Evolutionary conservation across 2,888 invertebrate species (phyloP).

Genomic region (Iselma pallidipennis): DNA sequence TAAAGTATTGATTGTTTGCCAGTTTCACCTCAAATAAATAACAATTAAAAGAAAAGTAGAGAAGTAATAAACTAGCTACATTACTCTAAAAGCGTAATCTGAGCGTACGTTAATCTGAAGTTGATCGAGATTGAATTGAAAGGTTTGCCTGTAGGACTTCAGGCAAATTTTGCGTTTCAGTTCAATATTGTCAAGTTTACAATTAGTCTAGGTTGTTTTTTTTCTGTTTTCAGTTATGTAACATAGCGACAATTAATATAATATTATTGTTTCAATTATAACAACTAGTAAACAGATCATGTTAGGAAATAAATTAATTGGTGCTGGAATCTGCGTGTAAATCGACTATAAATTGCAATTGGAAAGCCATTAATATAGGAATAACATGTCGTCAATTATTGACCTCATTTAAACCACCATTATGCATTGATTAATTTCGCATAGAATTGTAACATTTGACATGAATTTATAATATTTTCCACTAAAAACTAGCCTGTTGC

Average conservation of each 20-base stretch:
- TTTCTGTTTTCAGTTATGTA: neutral
- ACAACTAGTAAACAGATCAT: conserved; percentile 4
- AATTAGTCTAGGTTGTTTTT: no score
- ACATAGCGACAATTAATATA: conserved; percentile 6
- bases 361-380: conserved; percentile 22
- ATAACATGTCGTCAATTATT: conserved; percentile 28
- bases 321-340: conserved; percentile 17
- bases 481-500: conserved; percentile 8
- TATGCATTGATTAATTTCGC: conserved; percentile 21
- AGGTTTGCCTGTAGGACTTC: no score
- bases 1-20: conserved; percentile 13
- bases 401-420: conserved; percentile 18
- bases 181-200: no score
- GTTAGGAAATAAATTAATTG: conserved; percentile 18
- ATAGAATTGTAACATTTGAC: conserved; percentile 21
- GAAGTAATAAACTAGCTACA: no score
- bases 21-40: conserved; percentile 19
- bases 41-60: no score
- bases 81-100: no score
- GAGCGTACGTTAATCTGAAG: no score
- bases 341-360: conserved; percentile 23
- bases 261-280: conserved; percentile 6
- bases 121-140: no score
- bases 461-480: conserved; percentile 11
- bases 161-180: no score